These are phyloP conservation scores for Pampusana beccarii DNA, from an alignment of 2,113 vertebrate genomes.

Conservation along the genomic window DNA sequence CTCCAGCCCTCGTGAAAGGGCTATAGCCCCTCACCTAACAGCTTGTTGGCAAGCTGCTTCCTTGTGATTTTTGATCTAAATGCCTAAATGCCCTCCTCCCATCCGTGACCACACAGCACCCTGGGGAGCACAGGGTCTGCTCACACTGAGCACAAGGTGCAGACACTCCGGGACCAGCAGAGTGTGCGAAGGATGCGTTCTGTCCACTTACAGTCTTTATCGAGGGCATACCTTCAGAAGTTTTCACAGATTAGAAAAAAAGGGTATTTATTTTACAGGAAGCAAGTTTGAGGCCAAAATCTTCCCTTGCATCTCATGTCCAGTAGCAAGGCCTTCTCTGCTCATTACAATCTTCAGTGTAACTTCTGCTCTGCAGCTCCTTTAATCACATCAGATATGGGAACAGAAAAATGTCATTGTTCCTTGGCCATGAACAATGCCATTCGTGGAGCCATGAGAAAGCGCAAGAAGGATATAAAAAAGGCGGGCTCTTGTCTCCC, in stretches of 20 bases:
- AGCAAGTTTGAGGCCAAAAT: not conserved
- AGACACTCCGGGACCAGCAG: not conserved
- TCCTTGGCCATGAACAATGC: conserved; percentile 56
- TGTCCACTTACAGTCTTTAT: not conserved
- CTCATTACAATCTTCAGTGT: conserved; percentile 56
- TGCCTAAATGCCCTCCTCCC: not conserved
- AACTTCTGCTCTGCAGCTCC: conserved; percentile 60
- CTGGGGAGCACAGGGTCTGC: not conserved
- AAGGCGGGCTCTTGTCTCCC: conserved; percentile 61
- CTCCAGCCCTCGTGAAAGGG: not conserved
- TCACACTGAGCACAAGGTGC: accelerated
- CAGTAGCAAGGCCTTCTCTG: not conserved
- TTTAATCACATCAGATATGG: conserved; percentile 71
- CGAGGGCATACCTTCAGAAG: not conserved
- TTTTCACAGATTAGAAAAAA: not conserved
- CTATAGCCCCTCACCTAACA: not conserved
- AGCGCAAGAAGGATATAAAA: conserved; percentile 56
- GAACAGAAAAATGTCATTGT: conserved; percentile 66
- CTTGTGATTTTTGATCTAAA: not conserved
- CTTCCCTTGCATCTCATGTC: not conserved
- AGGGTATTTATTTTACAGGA: not conserved
- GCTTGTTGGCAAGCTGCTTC: not conserved
- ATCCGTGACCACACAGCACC: accelerated
- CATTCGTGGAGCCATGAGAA: conserved; percentile 55
- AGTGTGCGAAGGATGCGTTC: not conserved